Evolutionary conservation across 35 echinoderm and acorn worm genomes (phyloP).

Genomic region (Ptychodera flava): DNA sequence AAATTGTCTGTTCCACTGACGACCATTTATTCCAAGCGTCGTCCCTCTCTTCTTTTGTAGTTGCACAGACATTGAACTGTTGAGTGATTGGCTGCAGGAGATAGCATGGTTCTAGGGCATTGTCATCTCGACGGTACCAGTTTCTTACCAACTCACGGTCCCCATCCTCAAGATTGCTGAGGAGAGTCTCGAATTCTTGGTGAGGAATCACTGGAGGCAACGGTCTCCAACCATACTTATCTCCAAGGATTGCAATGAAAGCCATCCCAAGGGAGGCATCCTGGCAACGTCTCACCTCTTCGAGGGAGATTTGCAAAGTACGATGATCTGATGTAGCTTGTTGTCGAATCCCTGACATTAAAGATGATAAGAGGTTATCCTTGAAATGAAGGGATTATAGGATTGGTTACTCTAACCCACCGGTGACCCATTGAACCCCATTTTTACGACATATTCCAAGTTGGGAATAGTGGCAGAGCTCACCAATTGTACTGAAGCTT

Average conservation of each 20-base stretch:
- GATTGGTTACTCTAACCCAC: too few species aligned
- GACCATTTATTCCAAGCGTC: slow-evolving; percentile 52
- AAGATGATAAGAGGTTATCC: too few species aligned
- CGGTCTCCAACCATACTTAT: slow-evolving; percentile 76
- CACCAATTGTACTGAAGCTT: too few species aligned
- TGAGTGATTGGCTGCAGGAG: slow-evolving; percentile 52
- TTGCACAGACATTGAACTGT: slow-evolving; percentile 16
- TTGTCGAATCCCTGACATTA: too few species aligned
- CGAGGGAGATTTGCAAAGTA: slow-evolving; percentile 64
- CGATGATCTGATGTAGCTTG: slow-evolving; percentile 56
- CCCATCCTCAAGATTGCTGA: slow-evolving; percentile 31
- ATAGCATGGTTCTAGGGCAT: slow-evolving; percentile 42
- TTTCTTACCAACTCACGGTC: slow-evolving; percentile 50
- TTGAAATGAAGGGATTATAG: too few species aligned
- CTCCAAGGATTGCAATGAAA: slow-evolving; percentile 76
- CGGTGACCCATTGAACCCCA: too few species aligned
- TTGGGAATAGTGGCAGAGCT: too few species aligned
- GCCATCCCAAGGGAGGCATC: slow-evolving; percentile 66
- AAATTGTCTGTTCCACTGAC: slow-evolving; percentile 32
- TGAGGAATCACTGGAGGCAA: slow-evolving; percentile 47
- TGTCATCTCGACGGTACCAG: slow-evolving; percentile 63
- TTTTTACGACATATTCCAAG: too few species aligned
- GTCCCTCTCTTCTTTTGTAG: slow-evolving; percentile 9
- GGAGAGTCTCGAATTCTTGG: slow-evolving; percentile 19
- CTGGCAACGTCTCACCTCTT: slow-evolving; percentile 82